phyloP scores from a whole-genome alignment of 2,888 invertebrate genomes.

The Cenopis cana region DNA sequence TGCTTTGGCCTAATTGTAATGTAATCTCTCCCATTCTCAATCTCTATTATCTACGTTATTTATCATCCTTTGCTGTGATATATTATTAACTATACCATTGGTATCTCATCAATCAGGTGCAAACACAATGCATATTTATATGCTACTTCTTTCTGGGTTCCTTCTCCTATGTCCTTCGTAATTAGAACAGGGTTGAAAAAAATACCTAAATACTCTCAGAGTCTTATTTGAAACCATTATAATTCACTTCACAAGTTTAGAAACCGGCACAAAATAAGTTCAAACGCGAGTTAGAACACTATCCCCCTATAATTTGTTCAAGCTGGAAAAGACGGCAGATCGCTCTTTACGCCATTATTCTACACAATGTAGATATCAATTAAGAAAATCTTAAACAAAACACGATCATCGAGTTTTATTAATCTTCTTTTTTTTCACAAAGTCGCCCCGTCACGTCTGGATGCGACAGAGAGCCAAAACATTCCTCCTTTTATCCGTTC shows the following conservation, averaged over 20 bases:
- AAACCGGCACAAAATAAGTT: no score
- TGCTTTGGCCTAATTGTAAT: background rate
- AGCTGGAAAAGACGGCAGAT: no score
- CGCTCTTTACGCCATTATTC: no score
- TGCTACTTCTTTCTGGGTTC: background rate
- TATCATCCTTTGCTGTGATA: no score
- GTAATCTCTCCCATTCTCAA: background rate
- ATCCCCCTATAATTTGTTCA: no score
- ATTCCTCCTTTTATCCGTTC: constrained; percentile 51
- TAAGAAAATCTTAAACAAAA: constrained; percentile 14
- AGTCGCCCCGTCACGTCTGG: constrained; percentile 19
- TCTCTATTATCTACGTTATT: background rate
- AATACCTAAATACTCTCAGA: background rate
- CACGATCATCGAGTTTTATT: constrained; percentile 14
- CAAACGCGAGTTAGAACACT: no score
- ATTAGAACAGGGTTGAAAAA: background rate
- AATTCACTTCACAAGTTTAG: no score
- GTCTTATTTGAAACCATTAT: background rate
- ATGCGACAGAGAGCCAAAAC: constrained; percentile 33
- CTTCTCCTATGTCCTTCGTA: background rate
- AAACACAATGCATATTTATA: no score
- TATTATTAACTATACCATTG: no score
- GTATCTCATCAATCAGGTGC: no score
- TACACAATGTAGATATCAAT: background rate
- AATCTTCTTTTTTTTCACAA: constrained; percentile 22